A percentile compares a stretch with the other conserved stretches of the same genome.
These are phyloP conservation scores for Crotalus helleri DNA, from an alignment of 2,113 vertebrate species.

Conservation along the genomic window DNA sequence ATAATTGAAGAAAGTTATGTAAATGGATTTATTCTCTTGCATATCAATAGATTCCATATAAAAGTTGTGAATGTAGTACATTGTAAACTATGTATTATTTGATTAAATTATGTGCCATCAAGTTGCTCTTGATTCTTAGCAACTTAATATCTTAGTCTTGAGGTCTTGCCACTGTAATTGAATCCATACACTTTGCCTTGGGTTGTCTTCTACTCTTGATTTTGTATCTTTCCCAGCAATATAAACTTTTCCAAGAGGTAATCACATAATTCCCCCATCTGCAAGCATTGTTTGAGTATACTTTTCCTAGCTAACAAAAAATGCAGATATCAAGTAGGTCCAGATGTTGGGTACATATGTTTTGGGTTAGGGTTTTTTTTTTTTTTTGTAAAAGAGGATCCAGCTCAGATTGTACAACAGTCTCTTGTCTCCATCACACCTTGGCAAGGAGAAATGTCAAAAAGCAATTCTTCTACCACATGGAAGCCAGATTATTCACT, in stretches of 20 bases:
- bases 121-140: not conserved
- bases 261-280: not conserved
- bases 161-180: not conserved
- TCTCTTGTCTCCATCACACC: not conserved
- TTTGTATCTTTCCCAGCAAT: not conserved
- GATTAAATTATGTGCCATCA: not conserved
- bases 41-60: not conserved
- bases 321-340: not conserved
- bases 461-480: not conserved
- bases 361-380: not conserved
- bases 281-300: not conserved
- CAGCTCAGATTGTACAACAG: not conserved
- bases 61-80: not conserved
- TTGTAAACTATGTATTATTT: not conserved
- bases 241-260: not conserved
- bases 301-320: not conserved
- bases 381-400: not conserved
- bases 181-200: not conserved
- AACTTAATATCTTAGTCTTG: not conserved
- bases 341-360: not conserved
- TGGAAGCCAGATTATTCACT: not conserved
- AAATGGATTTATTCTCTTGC: not conserved
- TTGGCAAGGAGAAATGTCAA: not conserved
- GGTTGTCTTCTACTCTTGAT: not conserved
- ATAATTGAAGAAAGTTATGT: not conserved